Percentiles rank a stretch among this genome's conserved stretches.
Conservation (phyloP, 2,113 vertebrate species). For the Puma concolor region DNA sequence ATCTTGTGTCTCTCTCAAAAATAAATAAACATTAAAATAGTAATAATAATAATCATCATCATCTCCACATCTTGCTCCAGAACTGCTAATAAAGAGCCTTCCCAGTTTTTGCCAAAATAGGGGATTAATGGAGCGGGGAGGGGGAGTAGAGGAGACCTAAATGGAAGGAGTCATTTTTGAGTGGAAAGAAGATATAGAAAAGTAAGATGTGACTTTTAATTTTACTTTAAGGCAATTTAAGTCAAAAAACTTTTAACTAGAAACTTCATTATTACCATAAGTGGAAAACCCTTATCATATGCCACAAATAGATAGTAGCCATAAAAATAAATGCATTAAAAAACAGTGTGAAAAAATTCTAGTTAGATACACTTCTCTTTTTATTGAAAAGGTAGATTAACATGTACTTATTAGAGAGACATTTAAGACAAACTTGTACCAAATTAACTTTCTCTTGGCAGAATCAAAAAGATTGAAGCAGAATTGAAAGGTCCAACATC, state of each 20-base stretch:
- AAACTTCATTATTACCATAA: background rate
- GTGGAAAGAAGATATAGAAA: background rate
- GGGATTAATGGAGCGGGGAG: background rate
- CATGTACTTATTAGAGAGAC: background rate
- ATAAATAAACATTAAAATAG: too few relatives aligned
- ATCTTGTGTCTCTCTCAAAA: too few relatives aligned
- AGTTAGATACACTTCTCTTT: background rate
- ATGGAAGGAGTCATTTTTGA: background rate
- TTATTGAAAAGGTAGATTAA: background rate
- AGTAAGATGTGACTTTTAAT: background rate
- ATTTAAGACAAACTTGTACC: background rate
- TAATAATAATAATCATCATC: background rate
- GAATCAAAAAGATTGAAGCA: background rate
- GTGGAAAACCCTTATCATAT: background rate
- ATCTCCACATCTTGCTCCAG: background rate
- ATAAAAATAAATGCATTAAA: slow-evolving; percentile 14
- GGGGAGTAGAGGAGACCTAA: background rate
- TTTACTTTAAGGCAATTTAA: slow-evolving; percentile 14
- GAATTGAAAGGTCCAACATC: background rate
- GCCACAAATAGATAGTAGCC: background rate
- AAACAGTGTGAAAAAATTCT: background rate
- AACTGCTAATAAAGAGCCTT: background rate
- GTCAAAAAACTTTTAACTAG: background rate
- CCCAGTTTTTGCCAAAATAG: background rate
- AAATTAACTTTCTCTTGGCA: background rate